Conservation (phyloP, 2,888 invertebrate species). For the Andrena bicolor region DNA sequence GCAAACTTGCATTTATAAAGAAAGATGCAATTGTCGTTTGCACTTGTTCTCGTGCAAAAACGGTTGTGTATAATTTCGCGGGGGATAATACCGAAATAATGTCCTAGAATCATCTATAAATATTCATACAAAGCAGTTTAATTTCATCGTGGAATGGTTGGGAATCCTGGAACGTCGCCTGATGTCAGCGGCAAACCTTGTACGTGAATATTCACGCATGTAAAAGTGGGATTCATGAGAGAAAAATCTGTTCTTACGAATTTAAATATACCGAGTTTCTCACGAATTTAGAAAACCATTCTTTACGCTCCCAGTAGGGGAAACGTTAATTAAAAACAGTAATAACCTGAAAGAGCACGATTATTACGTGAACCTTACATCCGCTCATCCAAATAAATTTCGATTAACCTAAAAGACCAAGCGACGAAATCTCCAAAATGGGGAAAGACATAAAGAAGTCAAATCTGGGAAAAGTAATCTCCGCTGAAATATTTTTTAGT, state of each 20-base stretch:
- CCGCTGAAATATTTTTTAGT: too few relatives aligned
- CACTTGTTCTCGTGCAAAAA: too few relatives aligned
- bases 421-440: too few relatives aligned
- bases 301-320: background rate
- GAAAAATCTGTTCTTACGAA: constrained; percentile 16
- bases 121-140: constrained; percentile 28
- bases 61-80: constrained; percentile 10
- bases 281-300: background rate
- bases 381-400: too few relatives aligned
- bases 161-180: constrained; percentile 1
- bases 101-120: constrained; percentile 17
- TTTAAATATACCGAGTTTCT: background rate
- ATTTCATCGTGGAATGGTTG: constrained; percentile 16
- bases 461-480: too few relatives aligned
- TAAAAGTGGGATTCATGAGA: constrained; percentile 1
- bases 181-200: background rate
- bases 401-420: too few relatives aligned
- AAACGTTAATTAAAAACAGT: background rate
- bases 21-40: background rate
- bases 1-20: background rate
- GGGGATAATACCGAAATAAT: background rate
- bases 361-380: too few relatives aligned
- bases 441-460: too few relatives aligned
- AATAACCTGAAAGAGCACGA: background rate
- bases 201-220: constrained; percentile 7